These are phyloP conservation scores for Phymastichus coffea DNA, from an alignment of 1,140 invertebrate species.

Conservation along the genomic window DNA sequence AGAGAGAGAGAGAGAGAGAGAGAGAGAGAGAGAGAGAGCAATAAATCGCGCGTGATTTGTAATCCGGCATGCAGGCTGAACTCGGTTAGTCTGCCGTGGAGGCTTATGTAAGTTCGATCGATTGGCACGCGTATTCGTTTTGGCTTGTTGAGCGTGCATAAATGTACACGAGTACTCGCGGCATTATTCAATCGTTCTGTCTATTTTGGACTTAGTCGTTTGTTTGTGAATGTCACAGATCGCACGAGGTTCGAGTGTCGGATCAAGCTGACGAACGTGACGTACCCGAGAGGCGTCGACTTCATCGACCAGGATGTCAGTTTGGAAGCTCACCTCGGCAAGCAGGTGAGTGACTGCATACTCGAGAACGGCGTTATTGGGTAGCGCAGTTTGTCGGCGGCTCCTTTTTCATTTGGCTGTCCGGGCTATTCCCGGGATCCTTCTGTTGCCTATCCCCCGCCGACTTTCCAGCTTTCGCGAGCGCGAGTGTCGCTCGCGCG, in stretches of 20 bases:
- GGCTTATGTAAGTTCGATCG: too few relatives aligned
- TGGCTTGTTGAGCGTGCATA: neutral
- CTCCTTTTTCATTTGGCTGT: neutral
- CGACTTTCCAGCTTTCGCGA: neutral
- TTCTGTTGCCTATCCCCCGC: neutral
- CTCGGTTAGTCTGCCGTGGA: too few relatives aligned
- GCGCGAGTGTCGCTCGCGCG: too few relatives aligned
- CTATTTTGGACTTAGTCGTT: neutral
- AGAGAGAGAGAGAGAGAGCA: neutral
- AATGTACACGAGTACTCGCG: too few relatives aligned
- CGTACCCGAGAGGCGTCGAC: constrained; percentile 30
- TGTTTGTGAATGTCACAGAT: constrained; percentile 33
- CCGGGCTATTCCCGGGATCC: neutral
- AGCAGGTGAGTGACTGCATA: constrained; percentile 37
- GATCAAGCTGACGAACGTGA: constrained; percentile 45
- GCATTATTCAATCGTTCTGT: too few relatives aligned
- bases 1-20: too few relatives aligned
- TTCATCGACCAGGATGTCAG: constrained; percentile 32
- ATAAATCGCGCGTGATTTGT: constrained; percentile 8
- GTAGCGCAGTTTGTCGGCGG: neutral
- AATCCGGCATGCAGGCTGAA: neutral
- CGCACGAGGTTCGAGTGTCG: constrained; percentile 45
- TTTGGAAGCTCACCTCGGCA: constrained; percentile 37
- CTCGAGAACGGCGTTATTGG: neutral
- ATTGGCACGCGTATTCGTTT: neutral